Base-by-base conservation (phyloP, 2,888 invertebrate genomes). In the Brassicogethes aeneus region DNA sequence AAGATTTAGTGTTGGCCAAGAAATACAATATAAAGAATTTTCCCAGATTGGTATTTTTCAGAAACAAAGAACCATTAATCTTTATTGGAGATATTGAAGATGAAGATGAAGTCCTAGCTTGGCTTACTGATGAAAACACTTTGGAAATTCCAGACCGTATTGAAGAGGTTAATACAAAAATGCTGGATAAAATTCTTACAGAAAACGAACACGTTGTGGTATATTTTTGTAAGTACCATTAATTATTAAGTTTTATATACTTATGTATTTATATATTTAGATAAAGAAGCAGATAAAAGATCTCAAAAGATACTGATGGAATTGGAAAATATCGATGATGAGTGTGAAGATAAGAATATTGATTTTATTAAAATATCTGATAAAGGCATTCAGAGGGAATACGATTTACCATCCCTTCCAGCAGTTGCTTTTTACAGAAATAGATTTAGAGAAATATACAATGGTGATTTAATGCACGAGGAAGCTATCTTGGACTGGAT, bases 351-450 rank as follows among this genome's bases (percentile, higher is more conserved):
- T 59, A 85, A 89, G 64, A 83, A 89, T 54, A 89, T 93, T 50
- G 86, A 89, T 64, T 92, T 93, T 62, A 85, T 93, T 0, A 92
- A 92, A 66, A 90, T 90, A 49, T 91, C 90, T 5, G 92, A 92
- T 60, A 84, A 85, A 16, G 86, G 87, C 34, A 80, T 92, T 42
- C 83, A 87, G 46, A 85, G 85, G 59, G 90, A 90, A 70, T 92
- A 92, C 62, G 91, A 91, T 64, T 72, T 93, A 14, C 74, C 84
- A 14, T 75, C 79, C 10, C 70, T 93, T 41, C 92, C 92, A 47
- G 80, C 90, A 15, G 71, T 93, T 41, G 88, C 85, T 16, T 90
- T 88, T 70, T 91, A 91, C 66, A 78, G 90, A 55, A 84, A 87
- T 61, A 85, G 88, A 65, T 90, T 91, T 68, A 79, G 91, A 48